Conservation (phyloP, 92 coral and sea anemone species). For the Bergia puertoricense region DNA sequence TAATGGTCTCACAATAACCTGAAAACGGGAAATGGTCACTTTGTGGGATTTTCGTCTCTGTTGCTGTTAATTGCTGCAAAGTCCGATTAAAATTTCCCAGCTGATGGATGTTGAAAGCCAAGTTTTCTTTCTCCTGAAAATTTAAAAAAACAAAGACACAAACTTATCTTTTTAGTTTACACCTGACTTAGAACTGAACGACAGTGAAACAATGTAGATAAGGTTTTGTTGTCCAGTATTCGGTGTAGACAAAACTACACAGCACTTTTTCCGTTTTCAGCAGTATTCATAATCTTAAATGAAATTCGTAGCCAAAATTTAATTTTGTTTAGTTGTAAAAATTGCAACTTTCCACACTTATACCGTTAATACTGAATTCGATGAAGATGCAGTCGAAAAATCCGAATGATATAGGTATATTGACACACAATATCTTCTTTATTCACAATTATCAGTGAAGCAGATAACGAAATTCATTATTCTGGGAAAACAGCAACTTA, state of each 20-base stretch:
- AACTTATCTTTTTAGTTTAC: neutral
- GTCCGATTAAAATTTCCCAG: neutral
- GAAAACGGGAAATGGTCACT: no score
- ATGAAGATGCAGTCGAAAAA: neutral
- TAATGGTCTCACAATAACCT: neutral
- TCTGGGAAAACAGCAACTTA: neutral
- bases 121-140: conserved; percentile 21
- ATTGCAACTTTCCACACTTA: no score
- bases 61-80: conserved; percentile 15
- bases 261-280: neutral
- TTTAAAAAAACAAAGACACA: neutral
- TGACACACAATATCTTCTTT: neutral
- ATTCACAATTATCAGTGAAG: neutral
- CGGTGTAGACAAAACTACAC: neutral
- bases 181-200: no score
- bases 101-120: conserved; percentile 28
- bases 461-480: neutral
- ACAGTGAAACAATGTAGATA: no score
- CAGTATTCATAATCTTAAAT: no score
- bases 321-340: no score
- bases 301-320: no score
- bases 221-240: neutral
- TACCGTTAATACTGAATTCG: no score
- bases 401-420: no score
- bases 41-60: neutral